Evolutionary conservation across 53 echinoderm and acorn worm genomes (phyloP).

Genomic region (Pentamera pediparva): DNA sequence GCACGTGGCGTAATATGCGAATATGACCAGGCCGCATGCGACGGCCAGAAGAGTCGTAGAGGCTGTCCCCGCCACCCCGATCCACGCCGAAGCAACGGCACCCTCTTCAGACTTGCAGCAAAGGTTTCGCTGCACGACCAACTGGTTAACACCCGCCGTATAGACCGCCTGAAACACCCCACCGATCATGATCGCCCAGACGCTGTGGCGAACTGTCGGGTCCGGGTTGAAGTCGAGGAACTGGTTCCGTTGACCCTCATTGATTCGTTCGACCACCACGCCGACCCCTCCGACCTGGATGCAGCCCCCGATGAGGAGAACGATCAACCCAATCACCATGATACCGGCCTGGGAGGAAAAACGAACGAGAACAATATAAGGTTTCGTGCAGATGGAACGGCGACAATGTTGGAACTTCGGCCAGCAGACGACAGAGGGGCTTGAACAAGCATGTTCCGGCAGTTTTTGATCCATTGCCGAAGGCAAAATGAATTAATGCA

Average conservation of each 20-base stretch:
- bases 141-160: conserved; percentile 51
- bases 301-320: not conserved
- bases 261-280: not conserved
- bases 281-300: conserved; percentile 23
- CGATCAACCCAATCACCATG: conserved; percentile 13
- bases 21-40: conserved; percentile 37
- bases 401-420: no score
- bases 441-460: no score
- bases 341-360: conserved; percentile 1
- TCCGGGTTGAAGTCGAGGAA: conserved; percentile 33
- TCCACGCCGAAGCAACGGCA: conserved; percentile 38
- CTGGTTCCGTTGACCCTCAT: not conserved
- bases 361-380: not conserved
- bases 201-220: conserved; percentile 55
- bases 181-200: conserved; percentile 53
- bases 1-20: conserved; percentile 39
- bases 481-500: not conserved
- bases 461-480: no score
- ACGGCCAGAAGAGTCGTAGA: not conserved
- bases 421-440: no score
- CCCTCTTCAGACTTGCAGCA: conserved; percentile 26
- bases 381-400: no score
- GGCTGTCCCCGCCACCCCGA: conserved; percentile 14
- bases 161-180: conserved; percentile 46
- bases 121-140: conserved; percentile 56